phyloP scores from a whole-genome alignment of 2,888 invertebrate species.

The Syritta pipiens region DNA sequence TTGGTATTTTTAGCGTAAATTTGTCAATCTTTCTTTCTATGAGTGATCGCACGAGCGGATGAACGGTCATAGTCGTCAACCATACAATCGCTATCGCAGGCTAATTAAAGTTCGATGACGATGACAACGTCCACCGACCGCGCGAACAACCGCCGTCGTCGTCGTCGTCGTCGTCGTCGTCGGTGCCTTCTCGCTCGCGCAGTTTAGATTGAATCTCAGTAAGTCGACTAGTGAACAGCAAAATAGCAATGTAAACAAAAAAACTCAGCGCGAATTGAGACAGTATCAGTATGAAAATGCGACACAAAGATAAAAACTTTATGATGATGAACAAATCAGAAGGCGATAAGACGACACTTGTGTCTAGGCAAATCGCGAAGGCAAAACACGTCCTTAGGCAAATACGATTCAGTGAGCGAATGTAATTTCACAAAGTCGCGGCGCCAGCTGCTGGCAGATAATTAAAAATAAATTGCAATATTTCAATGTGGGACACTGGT shows the following conservation, averaged over 20 bases:
- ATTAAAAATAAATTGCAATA: slow-evolving; percentile 28
- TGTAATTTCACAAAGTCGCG: slow-evolving; percentile 15
- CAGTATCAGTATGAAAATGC: slow-evolving; percentile 25
- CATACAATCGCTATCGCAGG: slow-evolving; percentile 43
- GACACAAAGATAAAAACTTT: slow-evolving; percentile 25
- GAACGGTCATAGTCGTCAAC: slow-evolving; percentile 15
- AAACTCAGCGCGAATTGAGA: slow-evolving; percentile 9
- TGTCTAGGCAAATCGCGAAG: background rate
- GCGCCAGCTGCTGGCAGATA: slow-evolving; percentile 17
- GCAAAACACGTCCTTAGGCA: slow-evolving; percentile 22
- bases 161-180: slow-evolving; percentile 10
- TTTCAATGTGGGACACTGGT: slow-evolving; percentile 21
- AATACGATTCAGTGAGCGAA: background rate
- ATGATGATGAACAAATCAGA: background rate
- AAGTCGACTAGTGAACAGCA: slow-evolving; percentile 22
- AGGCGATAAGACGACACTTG: slow-evolving; percentile 15
- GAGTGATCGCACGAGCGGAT: slow-evolving; percentile 44
- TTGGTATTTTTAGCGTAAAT: slow-evolving; percentile 63
- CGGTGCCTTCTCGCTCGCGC: slow-evolving; percentile 24
- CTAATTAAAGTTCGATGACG: slow-evolving; percentile 65
- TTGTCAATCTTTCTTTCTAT: slow-evolving; percentile 60
- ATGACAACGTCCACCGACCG: slow-evolving; percentile 19
- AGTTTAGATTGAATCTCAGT: slow-evolving; percentile 11
- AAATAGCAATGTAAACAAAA: slow-evolving; percentile 44
- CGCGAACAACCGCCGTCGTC: slow-evolving; percentile 3